Conservation (phyloP, 1,140 invertebrate genomes). For the Drosophila bifasciata region DNA sequence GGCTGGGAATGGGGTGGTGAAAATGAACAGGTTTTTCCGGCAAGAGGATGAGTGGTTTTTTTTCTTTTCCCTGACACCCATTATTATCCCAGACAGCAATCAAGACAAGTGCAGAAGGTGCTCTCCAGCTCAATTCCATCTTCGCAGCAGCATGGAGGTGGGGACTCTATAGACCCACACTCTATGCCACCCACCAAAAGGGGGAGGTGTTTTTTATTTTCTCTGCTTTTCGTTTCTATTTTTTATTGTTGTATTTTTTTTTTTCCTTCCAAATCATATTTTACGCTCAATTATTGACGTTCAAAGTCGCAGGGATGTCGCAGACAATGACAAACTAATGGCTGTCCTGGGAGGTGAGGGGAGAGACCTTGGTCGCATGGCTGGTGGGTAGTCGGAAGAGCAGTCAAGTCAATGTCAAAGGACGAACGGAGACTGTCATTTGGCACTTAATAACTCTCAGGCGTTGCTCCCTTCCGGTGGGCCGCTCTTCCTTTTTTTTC, state of each 20-base stretch:
- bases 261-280: conserved; percentile 71
- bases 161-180: too few species aligned
- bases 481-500: conserved; percentile 3
- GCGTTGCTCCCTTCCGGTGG: conserved; percentile 7
- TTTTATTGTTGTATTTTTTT: conserved; percentile 33
- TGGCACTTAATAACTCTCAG: conserved; percentile 68
- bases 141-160: not conserved
- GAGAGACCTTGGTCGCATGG: not conserved
- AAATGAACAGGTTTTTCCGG: too few species aligned
- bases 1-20: too few species aligned
- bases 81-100: conserved; percentile 51
- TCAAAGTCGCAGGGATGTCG: conserved; percentile 68
- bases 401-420: conserved; percentile 57
- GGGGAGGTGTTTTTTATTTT: not conserved
- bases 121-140: conserved; percentile 7
- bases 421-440: conserved; percentile 54
- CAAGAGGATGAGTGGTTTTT: conserved; percentile 21
- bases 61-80: not conserved
- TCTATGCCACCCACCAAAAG: not conserved
- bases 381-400: not conserved
- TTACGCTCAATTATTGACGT: conserved; percentile 80
- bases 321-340: conserved; percentile 81
- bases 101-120: conserved; percentile 68
- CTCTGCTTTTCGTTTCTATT: conserved; percentile 1
- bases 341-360: conserved; percentile 21